These are phyloP conservation scores for Desoria tigrina DNA, from an alignment of 2,888 invertebrate species.

Conservation along the genomic window DNA sequence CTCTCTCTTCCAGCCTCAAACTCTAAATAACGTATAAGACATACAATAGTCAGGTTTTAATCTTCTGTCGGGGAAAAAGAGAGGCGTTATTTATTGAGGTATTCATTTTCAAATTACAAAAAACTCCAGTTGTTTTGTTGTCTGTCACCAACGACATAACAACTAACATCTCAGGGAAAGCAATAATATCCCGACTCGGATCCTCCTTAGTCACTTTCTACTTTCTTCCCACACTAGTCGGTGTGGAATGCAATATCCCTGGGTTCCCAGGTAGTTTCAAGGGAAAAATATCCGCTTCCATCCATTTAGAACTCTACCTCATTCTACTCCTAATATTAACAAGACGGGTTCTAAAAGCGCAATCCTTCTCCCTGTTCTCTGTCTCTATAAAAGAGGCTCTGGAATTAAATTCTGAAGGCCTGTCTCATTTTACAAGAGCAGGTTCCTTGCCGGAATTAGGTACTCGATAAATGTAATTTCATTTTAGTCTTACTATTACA, in stretches of 20 bases:
- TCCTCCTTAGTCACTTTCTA: neutral
- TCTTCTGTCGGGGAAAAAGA: constrained; percentile 21
- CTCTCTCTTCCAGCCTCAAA: neutral
- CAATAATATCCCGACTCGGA: constrained; percentile 3
- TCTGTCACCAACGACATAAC: constrained; percentile 18
- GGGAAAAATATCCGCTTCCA: no score
- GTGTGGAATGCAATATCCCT: neutral
- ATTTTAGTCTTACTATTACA: constrained; percentile 13
- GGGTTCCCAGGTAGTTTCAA: no score
- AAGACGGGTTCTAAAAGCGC: constrained; percentile 10
- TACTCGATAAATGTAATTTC: constrained; percentile 46
- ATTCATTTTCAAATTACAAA: constrained; percentile 27
- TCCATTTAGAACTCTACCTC: no score
- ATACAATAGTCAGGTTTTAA: constrained; percentile 19
- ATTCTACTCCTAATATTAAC: constrained; percentile 15
- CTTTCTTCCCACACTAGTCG: neutral
- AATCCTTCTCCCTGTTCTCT: constrained; percentile 1
- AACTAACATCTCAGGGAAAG: constrained; percentile 7
- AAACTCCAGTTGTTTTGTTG: constrained; percentile 21
- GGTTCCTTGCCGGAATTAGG: constrained; percentile 16
- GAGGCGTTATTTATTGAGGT: constrained; percentile 25
- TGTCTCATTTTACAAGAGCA: constrained; percentile 20
- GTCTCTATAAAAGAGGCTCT: neutral
- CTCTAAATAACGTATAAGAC: neutral
- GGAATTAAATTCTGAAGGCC: constrained; percentile 15